These are phyloP conservation scores for Chondrosia reniformis DNA, from an alignment of 37 sponge, comb jelly and placozoan genomes.

Conservation along the genomic window DNA sequence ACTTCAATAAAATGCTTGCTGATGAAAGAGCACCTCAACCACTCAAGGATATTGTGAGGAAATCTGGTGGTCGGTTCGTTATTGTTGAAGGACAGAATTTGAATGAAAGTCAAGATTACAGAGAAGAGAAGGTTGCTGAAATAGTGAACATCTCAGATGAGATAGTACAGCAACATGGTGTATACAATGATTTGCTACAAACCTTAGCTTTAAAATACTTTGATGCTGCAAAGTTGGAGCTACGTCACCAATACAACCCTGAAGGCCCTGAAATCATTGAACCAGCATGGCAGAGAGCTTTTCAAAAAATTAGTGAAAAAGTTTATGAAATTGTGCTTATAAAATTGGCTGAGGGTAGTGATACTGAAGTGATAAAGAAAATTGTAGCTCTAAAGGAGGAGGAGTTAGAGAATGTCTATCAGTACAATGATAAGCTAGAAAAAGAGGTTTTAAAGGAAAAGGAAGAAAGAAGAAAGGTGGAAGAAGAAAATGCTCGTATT, in stretches of 20 bases:
- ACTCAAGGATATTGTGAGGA: neutral
- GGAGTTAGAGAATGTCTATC: neutral
- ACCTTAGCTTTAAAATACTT: neutral
- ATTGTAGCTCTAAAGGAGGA: neutral
- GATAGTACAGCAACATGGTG: neutral
- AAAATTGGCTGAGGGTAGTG: neutral
- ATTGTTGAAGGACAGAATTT: constrained; percentile 4
- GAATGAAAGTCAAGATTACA: neutral
- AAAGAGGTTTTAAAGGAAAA: neutral
- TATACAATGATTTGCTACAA: neutral
- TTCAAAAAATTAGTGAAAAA: neutral
- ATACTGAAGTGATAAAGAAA: neutral
- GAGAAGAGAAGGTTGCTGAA: neutral
- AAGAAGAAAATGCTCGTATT: neutral
- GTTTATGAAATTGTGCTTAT: neutral
- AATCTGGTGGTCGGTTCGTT: neutral
- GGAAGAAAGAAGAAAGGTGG: neutral
- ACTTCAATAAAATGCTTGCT: neutral
- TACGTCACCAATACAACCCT: neutral
- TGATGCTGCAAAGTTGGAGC: neutral
- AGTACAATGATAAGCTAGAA: neutral
- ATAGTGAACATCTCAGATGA: neutral
- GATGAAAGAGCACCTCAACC: neutral
- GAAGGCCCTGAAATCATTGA: neutral
- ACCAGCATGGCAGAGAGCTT: neutral